Evolutionary conservation across 2,888 invertebrate species (phyloP).

Genomic region (Drosophila mayaguana): DNA sequence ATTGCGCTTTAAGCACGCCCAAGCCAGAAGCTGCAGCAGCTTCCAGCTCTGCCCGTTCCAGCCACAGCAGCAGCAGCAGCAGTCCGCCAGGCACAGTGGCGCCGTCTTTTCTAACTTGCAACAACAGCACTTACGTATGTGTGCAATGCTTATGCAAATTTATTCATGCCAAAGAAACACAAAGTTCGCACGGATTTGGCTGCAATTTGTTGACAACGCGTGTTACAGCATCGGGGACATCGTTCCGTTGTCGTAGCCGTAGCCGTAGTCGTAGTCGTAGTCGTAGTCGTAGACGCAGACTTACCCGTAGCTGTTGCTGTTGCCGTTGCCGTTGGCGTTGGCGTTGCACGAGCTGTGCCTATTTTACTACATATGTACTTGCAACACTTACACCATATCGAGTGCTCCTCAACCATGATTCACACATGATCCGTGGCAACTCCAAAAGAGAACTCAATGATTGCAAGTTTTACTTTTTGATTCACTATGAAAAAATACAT

Average conservation of each 20-base stretch:
- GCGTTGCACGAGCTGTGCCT: constrained; percentile 12
- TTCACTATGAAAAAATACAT: no score
- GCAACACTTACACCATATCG: constrained; percentile 2
- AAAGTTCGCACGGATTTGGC: constrained; percentile 73
- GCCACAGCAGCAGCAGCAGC: not conserved
- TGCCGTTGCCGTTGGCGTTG: not conserved
- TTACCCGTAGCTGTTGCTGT: not conserved
- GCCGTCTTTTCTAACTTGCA: constrained; percentile 8
- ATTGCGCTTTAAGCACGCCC: constrained; percentile 33
- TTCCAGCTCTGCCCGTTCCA: not conserved
- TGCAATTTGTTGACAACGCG: constrained; percentile 78
- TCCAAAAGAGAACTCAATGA: not conserved
- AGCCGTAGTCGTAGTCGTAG: not conserved
- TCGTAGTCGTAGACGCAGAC: not conserved
- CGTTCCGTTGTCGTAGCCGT: not conserved
- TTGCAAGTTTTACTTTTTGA: no score
- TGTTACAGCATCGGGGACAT: constrained; percentile 49
- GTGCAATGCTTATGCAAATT: constrained; percentile 72
- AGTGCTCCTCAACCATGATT: not conserved
- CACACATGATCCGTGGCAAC: not conserved
- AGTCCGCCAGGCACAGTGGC: not conserved
- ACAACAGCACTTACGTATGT: constrained; percentile 39
- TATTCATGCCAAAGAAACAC: constrained; percentile 75
- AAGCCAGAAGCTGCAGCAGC: constrained; percentile 18
- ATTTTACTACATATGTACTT: not conserved